These are phyloP conservation scores for Sphaeridia pumilis DNA, from an alignment of 2,888 invertebrate species.

Conservation along the genomic window DNA sequence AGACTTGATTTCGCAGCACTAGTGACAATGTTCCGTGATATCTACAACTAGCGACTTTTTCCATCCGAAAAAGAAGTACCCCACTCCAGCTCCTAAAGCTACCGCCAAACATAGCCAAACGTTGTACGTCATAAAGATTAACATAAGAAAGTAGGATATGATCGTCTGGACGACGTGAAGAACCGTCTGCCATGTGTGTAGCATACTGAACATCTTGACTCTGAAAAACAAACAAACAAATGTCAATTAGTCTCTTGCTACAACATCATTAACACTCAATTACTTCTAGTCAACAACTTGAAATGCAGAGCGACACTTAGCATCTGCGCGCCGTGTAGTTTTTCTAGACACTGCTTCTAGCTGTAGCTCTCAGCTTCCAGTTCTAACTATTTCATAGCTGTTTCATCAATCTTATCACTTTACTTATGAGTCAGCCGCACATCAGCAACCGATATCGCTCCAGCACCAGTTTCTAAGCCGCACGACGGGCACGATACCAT, in stretches of 20 bases:
- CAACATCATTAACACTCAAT: not conserved
- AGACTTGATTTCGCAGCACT: too few species aligned
- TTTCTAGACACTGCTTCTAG: too few species aligned
- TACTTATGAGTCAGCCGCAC: too few species aligned
- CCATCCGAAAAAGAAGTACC: conserved; percentile 93
- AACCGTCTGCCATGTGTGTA: conserved; percentile 74
- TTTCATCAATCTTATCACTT: too few species aligned
- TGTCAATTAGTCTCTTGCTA: not conserved
- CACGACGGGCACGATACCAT: conserved; percentile 10
- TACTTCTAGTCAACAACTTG: too few species aligned
- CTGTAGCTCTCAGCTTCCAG: too few species aligned
- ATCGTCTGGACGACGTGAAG: conserved; percentile 82
- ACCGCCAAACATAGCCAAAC: conserved; percentile 84
- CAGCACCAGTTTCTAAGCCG: conserved; percentile 6
- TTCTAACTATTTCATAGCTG: too few species aligned
- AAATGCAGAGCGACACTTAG: too few species aligned
- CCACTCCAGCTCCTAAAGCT: conserved; percentile 74
- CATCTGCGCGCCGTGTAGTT: too few species aligned
- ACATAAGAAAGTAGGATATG: conserved; percentile 84
- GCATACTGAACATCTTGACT: conserved; percentile 68
- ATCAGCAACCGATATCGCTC: too few species aligned
- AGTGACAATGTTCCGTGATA: conserved; percentile 49
- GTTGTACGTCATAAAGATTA: conserved; percentile 96
- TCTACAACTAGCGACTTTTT: conserved; percentile 84
- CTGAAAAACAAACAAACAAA: conserved; percentile 45